Percentiles rank a stretch among this genome's conserved stretches.
phyloP scores from a whole-genome alignment of 2,888 invertebrate species.

The Andrena haemorrhoa region DNA sequence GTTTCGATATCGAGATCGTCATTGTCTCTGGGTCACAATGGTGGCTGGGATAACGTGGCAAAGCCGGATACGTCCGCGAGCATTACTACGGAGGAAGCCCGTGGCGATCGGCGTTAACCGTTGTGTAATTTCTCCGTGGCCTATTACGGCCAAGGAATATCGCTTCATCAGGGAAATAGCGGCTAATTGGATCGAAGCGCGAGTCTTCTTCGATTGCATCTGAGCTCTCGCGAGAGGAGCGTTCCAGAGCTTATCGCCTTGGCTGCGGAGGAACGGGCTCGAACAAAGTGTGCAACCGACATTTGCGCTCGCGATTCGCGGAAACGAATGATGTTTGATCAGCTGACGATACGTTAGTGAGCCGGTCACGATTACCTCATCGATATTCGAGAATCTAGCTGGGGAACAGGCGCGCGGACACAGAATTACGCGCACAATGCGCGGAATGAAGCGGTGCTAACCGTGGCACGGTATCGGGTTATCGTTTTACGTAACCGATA shows the following conservation, averaged over 20 bases:
- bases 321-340: conserved; percentile 9
- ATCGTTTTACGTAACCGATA: conserved; percentile 52
- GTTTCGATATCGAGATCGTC: background rate
- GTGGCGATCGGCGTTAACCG: conserved; percentile 48
- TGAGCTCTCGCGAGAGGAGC: background rate
- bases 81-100: conserved; percentile 46
- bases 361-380: conserved; percentile 32
- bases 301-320: background rate
- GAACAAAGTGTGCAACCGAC: background rate
- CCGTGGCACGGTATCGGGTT: conserved; percentile 38
- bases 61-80: conserved; percentile 21
- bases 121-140: conserved; percentile 60
- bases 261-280: background rate
- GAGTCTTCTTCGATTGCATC: conserved; percentile 47
- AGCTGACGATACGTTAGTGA: conserved; percentile 9
- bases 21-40: background rate
- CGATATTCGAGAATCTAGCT: conserved; percentile 26
- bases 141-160: conserved; percentile 40
- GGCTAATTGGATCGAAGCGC: conserved; percentile 58
- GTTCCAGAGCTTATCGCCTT: background rate
- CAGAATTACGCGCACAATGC: conserved; percentile 25
- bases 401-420: background rate
- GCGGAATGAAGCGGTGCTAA: conserved; percentile 8
- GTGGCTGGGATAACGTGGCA: conserved; percentile 4
- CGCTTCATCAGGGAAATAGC: conserved; percentile 36